These are phyloP conservation scores for Prionailurus bengalensis DNA, from an alignment of 2,113 vertebrate species.

Conservation along the genomic window DNA sequence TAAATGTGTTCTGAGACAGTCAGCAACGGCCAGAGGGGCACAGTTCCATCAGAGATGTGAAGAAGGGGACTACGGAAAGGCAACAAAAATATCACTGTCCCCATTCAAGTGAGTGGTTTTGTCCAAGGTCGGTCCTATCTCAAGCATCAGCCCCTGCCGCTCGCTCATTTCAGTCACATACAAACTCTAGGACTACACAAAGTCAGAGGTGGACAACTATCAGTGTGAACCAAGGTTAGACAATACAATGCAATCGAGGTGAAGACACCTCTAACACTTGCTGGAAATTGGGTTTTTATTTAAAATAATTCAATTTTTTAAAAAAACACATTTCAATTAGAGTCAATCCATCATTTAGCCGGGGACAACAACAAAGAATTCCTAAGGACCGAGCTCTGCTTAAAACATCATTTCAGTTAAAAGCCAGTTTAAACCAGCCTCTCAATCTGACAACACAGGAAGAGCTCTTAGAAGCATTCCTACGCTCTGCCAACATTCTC, in stretches of 20 bases:
- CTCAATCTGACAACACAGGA: not conserved
- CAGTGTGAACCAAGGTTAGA: not conserved
- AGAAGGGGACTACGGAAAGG: not conserved
- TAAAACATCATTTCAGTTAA: not conserved
- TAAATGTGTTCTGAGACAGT: not conserved
- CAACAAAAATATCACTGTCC: not conserved
- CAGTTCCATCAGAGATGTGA: not conserved
- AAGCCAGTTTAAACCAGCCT: not conserved
- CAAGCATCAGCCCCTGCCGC: not conserved
- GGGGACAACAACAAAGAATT: constrained; percentile 40
- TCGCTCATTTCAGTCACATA: not conserved
- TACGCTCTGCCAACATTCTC: not conserved
- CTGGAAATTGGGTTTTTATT: not conserved
- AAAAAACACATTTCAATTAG: constrained; percentile 4
- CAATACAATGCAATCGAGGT: not conserved
- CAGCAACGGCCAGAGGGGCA: not conserved
- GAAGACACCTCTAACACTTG: not conserved
- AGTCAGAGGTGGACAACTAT: not conserved
- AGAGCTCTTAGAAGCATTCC: constrained; percentile 7
- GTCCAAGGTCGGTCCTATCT: not conserved
- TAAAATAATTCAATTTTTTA: constrained; percentile 30
- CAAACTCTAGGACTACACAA: not conserved
- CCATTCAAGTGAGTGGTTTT: not conserved
- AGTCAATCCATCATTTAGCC: not conserved
- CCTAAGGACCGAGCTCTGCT: not conserved